A percentile compares a stretch with the other conserved stretches of the same genome.
These are phyloP conservation scores for Rhabditoides inermis DNA, from an alignment of 2,888 invertebrate genomes.

Conservation along the genomic window DNA sequence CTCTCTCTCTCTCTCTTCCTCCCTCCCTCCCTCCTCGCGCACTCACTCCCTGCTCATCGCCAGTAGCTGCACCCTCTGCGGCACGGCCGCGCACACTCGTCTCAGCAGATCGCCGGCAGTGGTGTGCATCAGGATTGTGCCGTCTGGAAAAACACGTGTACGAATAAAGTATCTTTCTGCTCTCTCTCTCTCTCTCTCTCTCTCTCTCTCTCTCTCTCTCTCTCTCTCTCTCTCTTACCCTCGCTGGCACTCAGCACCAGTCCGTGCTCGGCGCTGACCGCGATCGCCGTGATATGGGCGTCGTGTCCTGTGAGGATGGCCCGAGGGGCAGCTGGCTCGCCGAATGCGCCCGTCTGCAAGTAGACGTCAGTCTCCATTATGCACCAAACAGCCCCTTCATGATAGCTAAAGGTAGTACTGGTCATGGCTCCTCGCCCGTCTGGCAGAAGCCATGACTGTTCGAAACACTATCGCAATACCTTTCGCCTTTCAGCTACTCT, in stretches of 20 bases:
- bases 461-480: too few species aligned
- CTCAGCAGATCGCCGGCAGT: constrained; percentile 90
- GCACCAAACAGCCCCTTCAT: too few species aligned
- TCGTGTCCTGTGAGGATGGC: constrained; percentile 96
- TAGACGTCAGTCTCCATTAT: too few species aligned
- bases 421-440: too few species aligned
- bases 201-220: not conserved
- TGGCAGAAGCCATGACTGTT: too few species aligned
- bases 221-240: constrained; percentile 54
- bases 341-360: too few species aligned
- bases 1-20: too few species aligned
- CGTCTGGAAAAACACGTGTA: constrained; percentile 62
- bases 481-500: too few species aligned
- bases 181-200: not conserved
- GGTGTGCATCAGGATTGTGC: constrained; percentile 92
- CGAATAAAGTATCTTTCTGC: not conserved
- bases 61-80: constrained; percentile 23
- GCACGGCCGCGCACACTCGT: constrained; percentile 60
- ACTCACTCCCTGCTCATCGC: constrained; percentile 81
- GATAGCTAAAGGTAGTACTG: too few species aligned
- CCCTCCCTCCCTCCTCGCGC: too few species aligned
- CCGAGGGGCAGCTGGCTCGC: constrained; percentile 85
- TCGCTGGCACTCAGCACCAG: constrained; percentile 87
- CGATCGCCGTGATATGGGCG: constrained; percentile 84
- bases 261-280: constrained; percentile 93